A percentile compares a stretch with the other conserved stretches of the same genome.
These are phyloP conservation scores for Limnodromus scolopaceus DNA, from an alignment of 2,797 vertebrate genomes.

Conservation along the genomic window DNA sequence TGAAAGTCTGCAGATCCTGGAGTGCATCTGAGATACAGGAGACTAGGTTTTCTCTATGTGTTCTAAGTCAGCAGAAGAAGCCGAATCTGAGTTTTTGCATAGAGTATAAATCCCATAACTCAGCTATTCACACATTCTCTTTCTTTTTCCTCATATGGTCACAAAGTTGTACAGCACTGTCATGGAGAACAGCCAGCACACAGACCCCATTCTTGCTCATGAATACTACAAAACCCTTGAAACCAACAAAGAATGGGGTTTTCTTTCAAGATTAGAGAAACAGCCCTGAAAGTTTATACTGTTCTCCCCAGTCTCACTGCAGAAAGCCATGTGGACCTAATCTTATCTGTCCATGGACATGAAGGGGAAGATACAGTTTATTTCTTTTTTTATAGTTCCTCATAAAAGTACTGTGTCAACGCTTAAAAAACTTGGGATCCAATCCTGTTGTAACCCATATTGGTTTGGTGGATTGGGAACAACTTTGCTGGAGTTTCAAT, in stretches of 20 bases:
- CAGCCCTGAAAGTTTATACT: background rate
- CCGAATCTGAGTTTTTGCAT: background rate
- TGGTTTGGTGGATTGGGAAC: background rate
- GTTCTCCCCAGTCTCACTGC: background rate
- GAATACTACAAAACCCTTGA: background rate
- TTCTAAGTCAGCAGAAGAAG: background rate
- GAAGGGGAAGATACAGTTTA: slow-evolving; percentile 7
- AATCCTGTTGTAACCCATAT: background rate
- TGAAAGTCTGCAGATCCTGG: background rate
- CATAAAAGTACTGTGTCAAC: slow-evolving; percentile 43
- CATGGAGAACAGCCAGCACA: background rate
- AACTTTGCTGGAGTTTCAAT: background rate
- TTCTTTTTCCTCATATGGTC: slow-evolving; percentile 12
- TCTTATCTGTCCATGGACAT: background rate
- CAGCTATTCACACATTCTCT: background rate
- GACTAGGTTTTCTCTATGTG: background rate
- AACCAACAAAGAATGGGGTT: background rate
- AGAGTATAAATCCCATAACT: background rate
- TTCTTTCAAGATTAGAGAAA: background rate
- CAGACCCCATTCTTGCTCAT: background rate
- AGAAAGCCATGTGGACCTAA: slow-evolving; percentile 30
- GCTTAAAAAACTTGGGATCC: slow-evolving; percentile 9
- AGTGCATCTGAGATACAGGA: background rate
- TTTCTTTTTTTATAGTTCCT: slow-evolving; percentile 10
- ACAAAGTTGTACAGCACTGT: background rate